Base-by-base conservation (phyloP, 2,113 vertebrate genomes). In the Tricholaema leucomelas region DNA sequence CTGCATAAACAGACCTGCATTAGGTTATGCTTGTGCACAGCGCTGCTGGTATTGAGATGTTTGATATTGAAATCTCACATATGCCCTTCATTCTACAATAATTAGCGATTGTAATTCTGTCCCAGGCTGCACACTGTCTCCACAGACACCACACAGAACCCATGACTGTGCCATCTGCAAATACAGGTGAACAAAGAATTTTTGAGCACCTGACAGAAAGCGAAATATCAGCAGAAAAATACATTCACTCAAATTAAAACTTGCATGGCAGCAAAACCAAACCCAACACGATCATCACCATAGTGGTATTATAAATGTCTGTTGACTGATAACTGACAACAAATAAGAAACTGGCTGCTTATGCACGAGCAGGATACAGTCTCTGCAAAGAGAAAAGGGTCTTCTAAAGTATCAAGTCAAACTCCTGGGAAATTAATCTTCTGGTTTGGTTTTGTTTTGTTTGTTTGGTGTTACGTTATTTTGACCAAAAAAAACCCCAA, bases 171-270 rank as follows among this genome's bases (percentile, higher is more conserved):
- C 93, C 90, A 93, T 95, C 90, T 91, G 92, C 91, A 96, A 81
- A 91, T 50, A 81, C 77, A 91, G 76, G 89, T 56, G 90, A 92
- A 88, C 36, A 72, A 93, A 81, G 69, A 81, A 90, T 38, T 89
- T 87, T 88, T 92, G 89, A 87, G 77, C 92, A 95, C 69, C 81
- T 92, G 94, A 93, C 88, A 95, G 88, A 73, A 93, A 91, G 67
- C 55, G 73, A 50, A 92, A 42, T 83, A 91, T 78, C 74, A 90
- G 91, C 89, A 88, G 85, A 91, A 95, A 95, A 94, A 91, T 81
- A 58, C 56, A 72, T 85, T 75, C 87, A 74, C 44, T 93, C 73
- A 54, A 92, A 90, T 46, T 71, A 79, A 87, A 93, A 94, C 92
- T 85, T 93, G 90, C 93, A 88, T 54, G 70, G 73, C 70, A 89